Conservation (phyloP, 2,888 invertebrate genomes). For the Trissonchulus sp. region DNA sequence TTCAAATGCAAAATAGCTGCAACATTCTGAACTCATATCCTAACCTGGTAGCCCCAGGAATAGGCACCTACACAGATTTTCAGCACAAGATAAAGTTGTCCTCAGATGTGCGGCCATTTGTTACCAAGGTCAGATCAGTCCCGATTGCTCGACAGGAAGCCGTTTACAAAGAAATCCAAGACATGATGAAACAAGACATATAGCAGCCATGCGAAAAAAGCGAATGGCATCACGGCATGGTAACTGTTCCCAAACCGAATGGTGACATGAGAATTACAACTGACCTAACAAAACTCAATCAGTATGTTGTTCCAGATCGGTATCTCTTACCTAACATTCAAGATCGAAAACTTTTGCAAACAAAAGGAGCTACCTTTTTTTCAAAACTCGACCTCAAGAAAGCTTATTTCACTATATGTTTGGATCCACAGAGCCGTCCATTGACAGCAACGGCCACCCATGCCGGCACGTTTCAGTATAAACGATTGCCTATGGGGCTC, state of each 20-base stretch:
- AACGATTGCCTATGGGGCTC: background rate
- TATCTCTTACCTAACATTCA: background rate
- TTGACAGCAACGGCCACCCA: background rate
- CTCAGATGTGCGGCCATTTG: background rate
- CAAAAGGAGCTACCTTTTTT: background rate
- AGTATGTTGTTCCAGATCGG: background rate
- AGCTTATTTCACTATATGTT: background rate
- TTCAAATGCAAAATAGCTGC: too few relatives aligned
- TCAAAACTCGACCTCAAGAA: background rate
- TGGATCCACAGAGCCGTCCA: background rate
- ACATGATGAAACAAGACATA: constrained; percentile 14
- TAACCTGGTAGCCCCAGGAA: background rate
- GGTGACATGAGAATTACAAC: background rate
- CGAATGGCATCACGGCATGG: constrained; percentile 4
- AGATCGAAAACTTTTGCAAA: background rate
- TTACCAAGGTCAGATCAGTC: background rate
- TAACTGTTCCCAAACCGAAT: background rate
- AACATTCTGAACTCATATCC: background rate
- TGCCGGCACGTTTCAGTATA: background rate
- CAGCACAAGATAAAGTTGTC: background rate
- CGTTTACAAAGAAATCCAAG: background rate
- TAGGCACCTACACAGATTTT: background rate
- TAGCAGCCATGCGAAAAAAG: background rate
- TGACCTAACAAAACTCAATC: constrained; percentile 1
- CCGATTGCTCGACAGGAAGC: constrained; percentile 8